Conservation (phyloP, 1,140 invertebrate species). For the Heliconius congener region DNA sequence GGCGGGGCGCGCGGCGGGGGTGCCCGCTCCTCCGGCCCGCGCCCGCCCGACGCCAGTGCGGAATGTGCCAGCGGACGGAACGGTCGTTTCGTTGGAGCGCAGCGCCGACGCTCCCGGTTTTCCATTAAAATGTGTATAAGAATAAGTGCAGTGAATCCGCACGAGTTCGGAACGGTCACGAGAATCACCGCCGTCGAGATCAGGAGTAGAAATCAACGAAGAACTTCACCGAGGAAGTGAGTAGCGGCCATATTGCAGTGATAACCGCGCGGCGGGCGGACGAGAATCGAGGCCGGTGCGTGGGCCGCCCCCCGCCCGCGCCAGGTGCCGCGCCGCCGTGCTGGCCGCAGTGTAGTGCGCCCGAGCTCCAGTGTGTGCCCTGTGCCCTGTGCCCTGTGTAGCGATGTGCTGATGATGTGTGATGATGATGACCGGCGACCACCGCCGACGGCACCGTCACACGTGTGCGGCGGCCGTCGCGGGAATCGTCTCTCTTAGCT, state of each 20-base stretch:
- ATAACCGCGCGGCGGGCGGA: conserved; percentile 80
- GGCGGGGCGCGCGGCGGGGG: conserved; percentile 64
- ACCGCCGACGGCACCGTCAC: conserved; percentile 29
- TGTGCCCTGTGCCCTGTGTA: conserved; percentile 62
- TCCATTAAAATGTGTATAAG: conserved; percentile 81
- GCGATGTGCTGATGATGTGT: conserved; percentile 50
- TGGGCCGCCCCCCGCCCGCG: conserved; percentile 79
- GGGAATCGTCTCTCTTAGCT: conserved; percentile 32
- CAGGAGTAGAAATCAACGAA: conserved; percentile 80
- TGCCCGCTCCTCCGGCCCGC: conserved; percentile 80
- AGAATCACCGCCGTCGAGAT: conserved; percentile 79
- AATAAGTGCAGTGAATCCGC: conserved; percentile 82
- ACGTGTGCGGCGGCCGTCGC: conserved; percentile 39
- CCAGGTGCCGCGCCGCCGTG: conserved; percentile 79
- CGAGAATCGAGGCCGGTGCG: conserved; percentile 81
- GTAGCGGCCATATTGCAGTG: conserved; percentile 81
- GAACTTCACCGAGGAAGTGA: conserved; percentile 81
- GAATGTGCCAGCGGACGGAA: conserved; percentile 84
- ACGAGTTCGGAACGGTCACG: conserved; percentile 79
- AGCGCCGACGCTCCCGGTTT: conserved; percentile 79
- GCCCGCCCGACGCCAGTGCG: conserved; percentile 78
- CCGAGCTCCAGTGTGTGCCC: conserved; percentile 67
- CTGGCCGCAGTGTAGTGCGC: conserved; percentile 73
- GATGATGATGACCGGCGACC: too few relatives aligned
- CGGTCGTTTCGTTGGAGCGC: conserved; percentile 83